phyloP scores from a whole-genome alignment of 2,888 invertebrate species.

The Andrena trimmerana region DNA sequence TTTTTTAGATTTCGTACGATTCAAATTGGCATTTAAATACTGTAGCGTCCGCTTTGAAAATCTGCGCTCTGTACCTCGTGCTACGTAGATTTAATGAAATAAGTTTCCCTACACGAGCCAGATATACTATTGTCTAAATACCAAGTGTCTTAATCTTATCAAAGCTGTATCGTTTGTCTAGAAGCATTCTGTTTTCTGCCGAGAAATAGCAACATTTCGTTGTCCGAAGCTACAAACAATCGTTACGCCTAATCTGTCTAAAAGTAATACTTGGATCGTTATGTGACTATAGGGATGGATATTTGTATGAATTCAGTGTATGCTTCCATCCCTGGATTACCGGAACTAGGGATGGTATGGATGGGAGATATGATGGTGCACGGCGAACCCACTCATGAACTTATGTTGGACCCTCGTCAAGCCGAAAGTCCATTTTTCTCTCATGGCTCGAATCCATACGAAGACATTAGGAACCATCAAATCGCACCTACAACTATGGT shows the following conservation, averaged over 20 bases:
- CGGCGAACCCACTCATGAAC: slow-evolving; percentile 81
- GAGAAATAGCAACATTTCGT: slow-evolving; percentile 6
- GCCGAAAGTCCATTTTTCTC: slow-evolving; percentile 82
- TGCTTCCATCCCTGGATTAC: slow-evolving; percentile 86
- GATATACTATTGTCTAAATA: neutral
- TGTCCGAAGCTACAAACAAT: slow-evolving; percentile 36
- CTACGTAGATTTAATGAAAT: slow-evolving; percentile 1
- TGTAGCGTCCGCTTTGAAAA: slow-evolving; percentile 7
- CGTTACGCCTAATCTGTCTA: slow-evolving; percentile 5
- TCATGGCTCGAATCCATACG: slow-evolving; percentile 81
- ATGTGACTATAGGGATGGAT: slow-evolving; percentile 76
- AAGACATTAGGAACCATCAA: slow-evolving; percentile 83
- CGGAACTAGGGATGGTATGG: slow-evolving; percentile 89
- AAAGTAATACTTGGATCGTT: slow-evolving; percentile 65
- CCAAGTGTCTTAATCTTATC: slow-evolving; percentile 12
- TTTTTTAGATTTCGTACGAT: slow-evolving; percentile 39
- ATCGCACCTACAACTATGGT: slow-evolving; percentile 83
- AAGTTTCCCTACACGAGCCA: slow-evolving; percentile 20
- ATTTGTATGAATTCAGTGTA: slow-evolving; percentile 83
- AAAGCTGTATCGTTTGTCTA: neutral
- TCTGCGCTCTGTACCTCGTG: neutral
- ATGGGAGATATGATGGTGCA: slow-evolving; percentile 87
- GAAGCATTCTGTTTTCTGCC: slow-evolving; percentile 2
- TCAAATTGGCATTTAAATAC: slow-evolving; percentile 24
- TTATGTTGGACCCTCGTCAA: slow-evolving; percentile 83